These are phyloP conservation scores for Herminia tarsipennalis DNA, from an alignment of 2,888 invertebrate genomes.

Conservation along the genomic window DNA sequence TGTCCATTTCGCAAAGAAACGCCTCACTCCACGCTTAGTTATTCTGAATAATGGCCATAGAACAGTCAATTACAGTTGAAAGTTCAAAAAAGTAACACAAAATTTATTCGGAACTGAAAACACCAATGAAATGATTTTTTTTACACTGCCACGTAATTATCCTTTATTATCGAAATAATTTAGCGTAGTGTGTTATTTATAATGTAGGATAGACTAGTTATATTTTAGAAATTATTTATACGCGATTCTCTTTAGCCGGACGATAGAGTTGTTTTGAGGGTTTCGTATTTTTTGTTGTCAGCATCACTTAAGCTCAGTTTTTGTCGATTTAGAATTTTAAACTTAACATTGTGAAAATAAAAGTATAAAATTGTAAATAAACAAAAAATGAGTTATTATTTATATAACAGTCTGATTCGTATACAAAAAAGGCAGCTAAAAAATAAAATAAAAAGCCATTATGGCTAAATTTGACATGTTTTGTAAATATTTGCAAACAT, in stretches of 20 bases:
- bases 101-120: constrained; percentile 17
- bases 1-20: not conserved
- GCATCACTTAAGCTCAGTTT: too few relatives aligned
- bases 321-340: too few relatives aligned
- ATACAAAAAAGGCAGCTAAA: too few relatives aligned
- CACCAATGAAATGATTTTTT: constrained; percentile 35
- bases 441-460: too few relatives aligned
- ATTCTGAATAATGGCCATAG: not conserved
- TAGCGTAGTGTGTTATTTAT: constrained; percentile 45
- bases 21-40: not conserved
- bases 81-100: constrained; percentile 33
- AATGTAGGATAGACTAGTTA: constrained; percentile 48
- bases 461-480: too few relatives aligned
- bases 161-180: constrained; percentile 31
- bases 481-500: too few relatives aligned
- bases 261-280: constrained; percentile 2
- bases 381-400: too few relatives aligned
- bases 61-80: constrained; percentile 39
- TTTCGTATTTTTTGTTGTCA: not conserved
- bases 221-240: constrained; percentile 29
- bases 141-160: constrained; percentile 45
- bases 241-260: constrained; percentile 34
- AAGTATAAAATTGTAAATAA: too few relatives aligned
- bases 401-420: too few relatives aligned
- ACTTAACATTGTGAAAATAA: too few relatives aligned